Evolutionary conservation across 2,888 invertebrate species (phyloP), one percentile per base, ranked within the genome.

Genomic region (Pelosia muscerda): DNA sequence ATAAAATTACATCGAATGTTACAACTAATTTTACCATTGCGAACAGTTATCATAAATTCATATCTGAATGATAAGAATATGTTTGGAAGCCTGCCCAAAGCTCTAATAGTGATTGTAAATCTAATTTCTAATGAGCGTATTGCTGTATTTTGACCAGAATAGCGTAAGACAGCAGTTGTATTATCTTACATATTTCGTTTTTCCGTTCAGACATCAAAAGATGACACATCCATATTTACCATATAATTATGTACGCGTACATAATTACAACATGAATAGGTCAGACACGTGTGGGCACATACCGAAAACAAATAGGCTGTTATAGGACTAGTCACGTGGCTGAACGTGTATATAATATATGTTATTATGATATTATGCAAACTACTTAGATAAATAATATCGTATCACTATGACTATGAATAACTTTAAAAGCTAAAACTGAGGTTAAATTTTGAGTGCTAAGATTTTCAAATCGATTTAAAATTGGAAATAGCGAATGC

Each of bases 21-120:
- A 49, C 42, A 54, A 54, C 26, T 49, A 63, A 42, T 53, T 42
- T 19, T 42, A 5, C 8, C 15, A 19, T 42, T 13, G 15, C 5
- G 10, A 54, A 13, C 25, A 11, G 25, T 55, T 55, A 5, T 15
- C 55, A 22, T 55, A 23, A 55, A 55, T 6, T 25, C 6, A 25
- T 25, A 25, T 25, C 26, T 55, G 13, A 13, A 15, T 13, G 23
- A 13, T 23, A 23, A 10, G 55, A 55, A 26, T 13, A 15, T 26
- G 15, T 55, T 55, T 60, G 60, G 60, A 42, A 60, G 19, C 25
- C 5, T 60, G 60, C 60, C 60, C 60, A 60, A 15, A 19, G 10
- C 13, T 38, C 15, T 42, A n/a, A n/a, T n/a, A 26, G 42, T 42
- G 0, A n/a, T 25, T 42, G 42, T 42, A 31, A 22, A 31, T 42